A percentile compares a stretch with the other conserved stretches of the same genome.
Evolutionary conservation across 2,797 vertebrate genomes (phyloP).

Genomic region (Falco concolor): DNA sequence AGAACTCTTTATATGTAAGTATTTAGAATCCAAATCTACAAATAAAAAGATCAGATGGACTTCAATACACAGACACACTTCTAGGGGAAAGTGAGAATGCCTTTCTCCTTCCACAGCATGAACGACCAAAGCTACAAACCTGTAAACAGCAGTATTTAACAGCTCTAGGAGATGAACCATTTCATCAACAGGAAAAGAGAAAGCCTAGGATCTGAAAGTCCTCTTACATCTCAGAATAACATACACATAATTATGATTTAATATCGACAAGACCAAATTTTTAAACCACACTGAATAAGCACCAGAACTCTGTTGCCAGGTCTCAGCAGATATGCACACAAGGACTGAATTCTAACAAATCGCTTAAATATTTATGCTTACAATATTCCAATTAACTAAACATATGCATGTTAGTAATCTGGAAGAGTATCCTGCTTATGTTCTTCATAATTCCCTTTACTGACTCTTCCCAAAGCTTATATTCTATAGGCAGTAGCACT

Average conservation of each 20-base stretch:
- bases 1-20: background rate
- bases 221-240: background rate
- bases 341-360: background rate
- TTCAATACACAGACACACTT: background rate
- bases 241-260: background rate
- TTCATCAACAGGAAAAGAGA: background rate
- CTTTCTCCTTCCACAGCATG: background rate
- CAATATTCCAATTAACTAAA: background rate
- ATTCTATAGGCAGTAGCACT: too few species aligned
- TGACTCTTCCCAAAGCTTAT: too few species aligned
- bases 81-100: background rate
- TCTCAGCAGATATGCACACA: background rate
- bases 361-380: background rate
- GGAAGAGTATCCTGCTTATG: background rate
- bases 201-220: background rate
- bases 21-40: background rate
- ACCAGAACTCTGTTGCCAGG: background rate
- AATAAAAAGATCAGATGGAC: background rate
- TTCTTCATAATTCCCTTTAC: background rate
- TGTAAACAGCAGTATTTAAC: background rate
- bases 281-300: background rate
- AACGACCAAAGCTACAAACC: background rate
- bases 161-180: background rate
- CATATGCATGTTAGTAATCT: background rate
- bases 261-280: background rate